phyloP scores from a whole-genome alignment of 2,797 vertebrate species.

The Philypnodon macrostomus region DNA sequence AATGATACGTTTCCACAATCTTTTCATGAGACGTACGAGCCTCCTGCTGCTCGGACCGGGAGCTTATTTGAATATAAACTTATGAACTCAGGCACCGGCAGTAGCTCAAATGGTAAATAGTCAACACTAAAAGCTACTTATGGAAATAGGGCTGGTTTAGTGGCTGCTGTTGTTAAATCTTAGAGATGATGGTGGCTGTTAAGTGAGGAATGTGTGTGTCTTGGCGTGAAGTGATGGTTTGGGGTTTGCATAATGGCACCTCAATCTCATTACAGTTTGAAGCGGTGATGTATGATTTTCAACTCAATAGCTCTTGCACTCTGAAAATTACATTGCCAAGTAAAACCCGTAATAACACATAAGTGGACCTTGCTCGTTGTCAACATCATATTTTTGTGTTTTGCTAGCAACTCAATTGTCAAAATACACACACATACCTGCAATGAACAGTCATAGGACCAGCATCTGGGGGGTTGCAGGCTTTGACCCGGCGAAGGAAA shows the following conservation, averaged over 20 bases:
- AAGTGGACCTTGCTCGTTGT: slow-evolving; percentile 20
- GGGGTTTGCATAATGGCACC: slow-evolving; percentile 56
- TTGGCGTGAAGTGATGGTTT: slow-evolving; percentile 48
- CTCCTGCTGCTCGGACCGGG: slow-evolving; percentile 42
- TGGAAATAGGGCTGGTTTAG: slow-evolving; percentile 31
- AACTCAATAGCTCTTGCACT: slow-evolving; percentile 36
- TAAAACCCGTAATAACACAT: slow-evolving; percentile 48
- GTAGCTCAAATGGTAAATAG: slow-evolving; percentile 40
- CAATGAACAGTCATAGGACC: slow-evolving; percentile 97
- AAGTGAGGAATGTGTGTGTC: slow-evolving; percentile 42
- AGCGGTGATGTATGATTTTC: slow-evolving; percentile 40
- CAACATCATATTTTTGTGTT: slow-evolving; percentile 17
- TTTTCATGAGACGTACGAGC: slow-evolving; percentile 19
- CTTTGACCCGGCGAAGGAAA: slow-evolving; percentile 93
- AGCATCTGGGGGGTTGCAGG: slow-evolving; percentile 95
- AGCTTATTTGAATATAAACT: slow-evolving; percentile 59
- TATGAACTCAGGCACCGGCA: slow-evolving; percentile 47
- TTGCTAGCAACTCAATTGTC: slow-evolving; percentile 13
- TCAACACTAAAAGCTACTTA: slow-evolving; percentile 53
- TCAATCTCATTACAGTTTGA: slow-evolving; percentile 48
- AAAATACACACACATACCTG: slow-evolving; percentile 78
- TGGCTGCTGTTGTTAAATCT: slow-evolving; percentile 29
- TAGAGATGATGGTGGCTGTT: slow-evolving; percentile 40
- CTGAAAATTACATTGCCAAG: slow-evolving; percentile 32
- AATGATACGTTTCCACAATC: slow-evolving; percentile 57